Percentiles rank a stretch among this genome's conserved stretches.
These are phyloP conservation scores for Chanos chanos DNA, from an alignment of 2,797 vertebrate genomes.

Conservation along the genomic window DNA sequence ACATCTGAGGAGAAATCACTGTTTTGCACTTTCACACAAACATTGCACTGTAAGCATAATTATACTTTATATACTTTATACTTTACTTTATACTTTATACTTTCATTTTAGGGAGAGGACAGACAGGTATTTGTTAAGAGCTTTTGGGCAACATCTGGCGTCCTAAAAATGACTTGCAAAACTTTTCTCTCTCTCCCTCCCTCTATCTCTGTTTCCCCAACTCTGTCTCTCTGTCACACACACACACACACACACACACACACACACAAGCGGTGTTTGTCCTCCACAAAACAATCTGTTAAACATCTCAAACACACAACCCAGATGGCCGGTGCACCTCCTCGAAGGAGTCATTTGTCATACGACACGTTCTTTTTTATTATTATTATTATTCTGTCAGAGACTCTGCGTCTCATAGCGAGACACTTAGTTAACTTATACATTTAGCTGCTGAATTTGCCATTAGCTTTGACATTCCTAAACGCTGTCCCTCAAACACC, in stretches of 20 bases:
- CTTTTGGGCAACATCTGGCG: constrained; percentile 28
- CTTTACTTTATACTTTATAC: too few species aligned
- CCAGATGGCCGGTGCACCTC: constrained; percentile 19
- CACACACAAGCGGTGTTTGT: constrained; percentile 4
- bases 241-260: too few species aligned
- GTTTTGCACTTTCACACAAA: constrained; percentile 21
- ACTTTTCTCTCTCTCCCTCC: too few species aligned
- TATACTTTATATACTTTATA: too few species aligned
- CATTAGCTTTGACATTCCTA: constrained; percentile 19
- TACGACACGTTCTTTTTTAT: constrained; percentile 15
- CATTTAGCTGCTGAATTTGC: constrained; percentile 29
- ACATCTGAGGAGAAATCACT: constrained; percentile 14
- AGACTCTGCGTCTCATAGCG: background rate
- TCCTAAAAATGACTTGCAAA: constrained; percentile 10
- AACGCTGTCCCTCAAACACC: background rate
- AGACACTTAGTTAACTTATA: constrained; percentile 18
- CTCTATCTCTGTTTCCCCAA: too few species aligned
- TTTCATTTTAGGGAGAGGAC: constrained; percentile 7
- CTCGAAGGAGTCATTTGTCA: constrained; percentile 21
- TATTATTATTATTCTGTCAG: too few species aligned
- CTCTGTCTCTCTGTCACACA: too few species aligned
- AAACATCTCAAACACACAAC: constrained; percentile 14
- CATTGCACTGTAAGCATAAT: constrained; percentile 7
- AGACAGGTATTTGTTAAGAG: constrained; percentile 9
- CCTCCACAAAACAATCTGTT: constrained; percentile 12